Evolutionary conservation across 2,113 vertebrate genomes (phyloP), one percentile per base, ranked within the genome.

Genomic region (Cyanoliseus patagonus): DNA sequence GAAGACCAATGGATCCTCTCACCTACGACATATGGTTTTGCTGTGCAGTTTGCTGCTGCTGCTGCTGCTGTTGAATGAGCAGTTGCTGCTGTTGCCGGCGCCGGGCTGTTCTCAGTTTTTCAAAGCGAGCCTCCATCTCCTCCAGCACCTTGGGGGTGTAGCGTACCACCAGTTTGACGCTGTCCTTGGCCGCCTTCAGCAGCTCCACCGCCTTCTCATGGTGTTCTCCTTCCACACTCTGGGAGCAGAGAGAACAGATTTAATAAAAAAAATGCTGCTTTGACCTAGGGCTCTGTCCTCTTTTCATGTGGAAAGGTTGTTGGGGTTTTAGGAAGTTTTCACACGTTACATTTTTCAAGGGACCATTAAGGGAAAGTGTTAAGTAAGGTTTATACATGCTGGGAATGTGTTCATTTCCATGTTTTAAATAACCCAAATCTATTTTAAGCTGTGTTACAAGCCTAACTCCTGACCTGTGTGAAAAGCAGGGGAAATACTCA

Each of bases 1-100:
- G 80, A 94, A 87, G 93, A 57, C 90, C 95, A 96, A 85, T 92
- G 93, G 96, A 97, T 97, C 85, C 89, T 97, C 99, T 99, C 98
- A 99, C 99, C 99, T 99, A 99, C 93, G 99, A 99, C 98, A 99
- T 99, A 97, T 99, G 99, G 94, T 99, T 99, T 97, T 99, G 99
- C 93, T 99, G 99, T 93, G 99, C 95, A 24, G 97, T 97, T 92
- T 98, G 98, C 97, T 99, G 99, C 95, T 98, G 98, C 19, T 98
- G 98, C 19, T 98, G 98, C 79, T 99, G 99, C 95, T 99, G 99
- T 93, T 99, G 99, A 96, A 99, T 99, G 84, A 99, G 98, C 95
- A 99, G 52, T 63, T 99, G 99, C 96, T 99, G 99, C 97, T 99
- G 99, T 81, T 99, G 99, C 78, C 99, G 98, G 87, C 99, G 99